Base-by-base conservation (phyloP, 53 echinoderm and acorn worm species). In the Antedon mediterranea region DNA sequence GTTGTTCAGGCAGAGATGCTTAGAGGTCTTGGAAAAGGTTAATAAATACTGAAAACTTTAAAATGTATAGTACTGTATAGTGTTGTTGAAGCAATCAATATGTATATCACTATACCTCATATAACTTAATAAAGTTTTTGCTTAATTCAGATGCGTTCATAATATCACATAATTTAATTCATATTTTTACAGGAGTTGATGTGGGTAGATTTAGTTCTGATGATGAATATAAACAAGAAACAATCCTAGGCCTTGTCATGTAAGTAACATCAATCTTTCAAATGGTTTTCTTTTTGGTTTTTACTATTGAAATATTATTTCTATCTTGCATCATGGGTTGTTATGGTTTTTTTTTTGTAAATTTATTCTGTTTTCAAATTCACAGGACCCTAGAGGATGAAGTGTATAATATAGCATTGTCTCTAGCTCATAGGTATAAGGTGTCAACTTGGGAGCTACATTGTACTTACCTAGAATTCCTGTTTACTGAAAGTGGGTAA, bases 401-500 rank as follows among this genome's bases (percentile, higher is more conserved):
- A 28, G 97, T 97, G 32, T 97, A 89, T 33, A 77, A 90, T 33
- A 76, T 97, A 29, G 87, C 97, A 0, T 79, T 97, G 70, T 86
- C 90, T 3, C 79, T 97, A 28, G 97, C 97, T 72, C 87, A 90
- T 33, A 85, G 90, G 13, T 97, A 97, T 71, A 81, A 89, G 41
- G 32, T 97, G 3, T 82, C 97, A 5, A 73, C 93, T 30, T 97
- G 97, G 97, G 97, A 97, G 78, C 84, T 97, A 0, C 89, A 93
- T 75, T 93, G 92, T 89, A 82, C 97, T 28, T 92, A 97, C 72
- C 79, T 92, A 28, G 97, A 97, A 73, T 97, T 86, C 73, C 88
- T 97, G 31, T 97, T 97, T 83, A 83, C 97, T 30, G 97, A 97
- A 28, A 97, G 97, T 72, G 92, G 97, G 97, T 97, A 75, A 85